Evolutionary conservation across 2,113 vertebrate species (phyloP), one percentile per base, ranked within the genome.

Genomic region (Serinus canaria): DNA sequence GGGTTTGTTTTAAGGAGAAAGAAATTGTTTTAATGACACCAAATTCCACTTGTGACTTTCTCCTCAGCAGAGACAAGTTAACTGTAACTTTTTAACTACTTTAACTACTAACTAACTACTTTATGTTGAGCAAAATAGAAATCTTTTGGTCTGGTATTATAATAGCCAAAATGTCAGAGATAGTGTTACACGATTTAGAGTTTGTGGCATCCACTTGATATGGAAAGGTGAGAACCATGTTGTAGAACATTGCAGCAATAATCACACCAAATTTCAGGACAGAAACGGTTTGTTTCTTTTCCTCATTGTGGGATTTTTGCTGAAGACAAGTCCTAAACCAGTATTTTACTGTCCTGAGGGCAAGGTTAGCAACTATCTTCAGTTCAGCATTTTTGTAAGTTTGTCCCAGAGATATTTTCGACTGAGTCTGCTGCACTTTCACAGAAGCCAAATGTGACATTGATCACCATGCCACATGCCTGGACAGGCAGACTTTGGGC

Each of bases 11-110:
- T 90, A 90, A 92, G 59, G 25, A 83, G 60, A 86, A 86, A 59
- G 10, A 75, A 41, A 19, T 84, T 69, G 39, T 90, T 85, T 79
- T 83, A 83, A 92, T 94, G 67, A 84, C 70, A 76, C 81, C 28
- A 44, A 79, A 84, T 95, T 92, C 81, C 74, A 59, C 46, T 92
- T 86, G n/a, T 74, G 80, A 95, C 68, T 92, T 89, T 74, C 67
- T 86, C 30, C 55, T 92, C 55, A 86, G 50, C 46, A 77, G 63
- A 96, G 20, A 50, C 50, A n/a, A n/a, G n/a, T n/a, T n/a, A n/a
- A n/a, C n/a, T n/a, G n/a, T n/a, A n/a, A n/a, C n/a, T n/a, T n/a
- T n/a, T n/a, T n/a, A n/a, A n/a, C n/a, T n/a, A n/a, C n/a, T n/a
- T n/a, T n/a, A n/a, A n/a, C n/a, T n/a, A n/a, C n/a, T n/a, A n/a